These are phyloP conservation scores for Argya squamiceps DNA, from an alignment of 2,797 vertebrate genomes.

Conservation along the genomic window DNA sequence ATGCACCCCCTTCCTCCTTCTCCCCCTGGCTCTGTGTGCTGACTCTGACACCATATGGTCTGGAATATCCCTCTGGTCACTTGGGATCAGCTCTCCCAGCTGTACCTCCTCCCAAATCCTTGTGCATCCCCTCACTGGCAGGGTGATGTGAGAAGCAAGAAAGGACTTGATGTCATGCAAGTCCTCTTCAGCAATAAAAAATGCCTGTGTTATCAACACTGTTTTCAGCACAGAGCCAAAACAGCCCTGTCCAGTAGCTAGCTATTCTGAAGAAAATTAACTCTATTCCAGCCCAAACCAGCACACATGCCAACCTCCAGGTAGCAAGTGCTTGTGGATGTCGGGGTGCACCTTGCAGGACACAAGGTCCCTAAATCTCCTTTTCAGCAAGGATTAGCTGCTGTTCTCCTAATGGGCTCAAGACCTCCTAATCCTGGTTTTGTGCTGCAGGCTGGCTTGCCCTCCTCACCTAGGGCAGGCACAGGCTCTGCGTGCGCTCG, in stretches of 20 bases:
- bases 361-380: not conserved
- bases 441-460: not conserved
- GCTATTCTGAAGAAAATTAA: not conserved
- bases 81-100: not conserved
- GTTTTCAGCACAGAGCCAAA: not conserved
- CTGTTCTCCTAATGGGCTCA: conserved; percentile 4
- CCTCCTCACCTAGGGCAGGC: not conserved
- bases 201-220: not conserved
- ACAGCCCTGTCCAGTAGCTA: not conserved
- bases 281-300: not conserved
- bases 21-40: not conserved
- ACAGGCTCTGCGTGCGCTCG: rapidly evolving
- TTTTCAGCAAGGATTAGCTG: not conserved
- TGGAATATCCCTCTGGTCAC: not conserved
- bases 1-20: not conserved
- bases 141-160: not conserved
- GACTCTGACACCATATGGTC: not conserved
- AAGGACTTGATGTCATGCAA: not conserved
- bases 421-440: not conserved
- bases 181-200: not conserved
- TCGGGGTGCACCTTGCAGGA: rapidly evolving
- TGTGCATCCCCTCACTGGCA: rapidly evolving
- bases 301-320: not conserved
- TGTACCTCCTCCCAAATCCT: not conserved
- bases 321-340: not conserved